These are phyloP conservation scores for Ceratotherium simum DNA, from an alignment of 2,113 vertebrate genomes.

Conservation along the genomic window DNA sequence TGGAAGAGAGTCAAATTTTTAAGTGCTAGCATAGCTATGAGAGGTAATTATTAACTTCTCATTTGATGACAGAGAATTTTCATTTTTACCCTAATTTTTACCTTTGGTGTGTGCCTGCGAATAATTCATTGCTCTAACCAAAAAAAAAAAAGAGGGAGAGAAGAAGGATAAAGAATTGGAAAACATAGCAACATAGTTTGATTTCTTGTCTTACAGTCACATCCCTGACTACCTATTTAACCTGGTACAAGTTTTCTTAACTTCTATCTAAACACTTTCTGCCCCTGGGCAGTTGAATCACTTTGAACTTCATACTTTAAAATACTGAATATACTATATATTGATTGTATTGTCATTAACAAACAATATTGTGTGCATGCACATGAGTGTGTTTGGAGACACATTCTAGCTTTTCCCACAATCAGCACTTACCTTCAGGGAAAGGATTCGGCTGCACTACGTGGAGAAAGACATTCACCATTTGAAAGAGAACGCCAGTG, in stretches of 20 bases:
- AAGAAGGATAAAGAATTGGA: neutral
- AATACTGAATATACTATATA: neutral
- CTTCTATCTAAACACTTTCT: neutral
- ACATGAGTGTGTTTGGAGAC: neutral
- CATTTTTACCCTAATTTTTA: neutral
- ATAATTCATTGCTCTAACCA: neutral
- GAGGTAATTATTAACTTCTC: neutral
- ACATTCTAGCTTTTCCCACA: fast-evolving
- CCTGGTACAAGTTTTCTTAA: neutral
- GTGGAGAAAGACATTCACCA: conserved; percentile 92
- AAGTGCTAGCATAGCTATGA: neutral
- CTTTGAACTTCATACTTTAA: neutral
- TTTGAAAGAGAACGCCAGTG: conserved; percentile 92
- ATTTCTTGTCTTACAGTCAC: neutral
- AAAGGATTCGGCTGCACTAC: conserved; percentile 94
- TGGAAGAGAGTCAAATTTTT: neutral
- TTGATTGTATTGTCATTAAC: fast-evolving
- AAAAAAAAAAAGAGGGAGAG: neutral
- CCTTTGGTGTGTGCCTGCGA: neutral
- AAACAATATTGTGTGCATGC: neutral
- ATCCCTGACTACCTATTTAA: neutral
- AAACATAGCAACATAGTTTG: neutral
- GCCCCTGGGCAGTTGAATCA: neutral
- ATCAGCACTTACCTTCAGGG: conserved; percentile 92
- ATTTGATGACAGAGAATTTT: neutral